Evolutionary conservation across 2,797 vertebrate genomes (phyloP).

Genomic region (Pangasius mekongensis): DNA sequence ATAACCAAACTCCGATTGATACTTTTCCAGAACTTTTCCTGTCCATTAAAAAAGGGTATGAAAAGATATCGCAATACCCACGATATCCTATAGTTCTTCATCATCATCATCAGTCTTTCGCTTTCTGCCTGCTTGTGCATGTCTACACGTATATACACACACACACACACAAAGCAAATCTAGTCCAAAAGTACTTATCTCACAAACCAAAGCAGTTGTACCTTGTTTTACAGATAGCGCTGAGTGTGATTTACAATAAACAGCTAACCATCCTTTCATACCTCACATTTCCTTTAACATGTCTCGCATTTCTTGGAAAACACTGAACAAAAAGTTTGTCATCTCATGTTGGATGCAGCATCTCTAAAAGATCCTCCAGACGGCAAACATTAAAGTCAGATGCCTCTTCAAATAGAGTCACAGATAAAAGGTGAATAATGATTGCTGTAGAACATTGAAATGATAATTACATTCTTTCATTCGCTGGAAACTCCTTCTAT

Average conservation of each 20-base stretch:
- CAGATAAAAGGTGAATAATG: neutral
- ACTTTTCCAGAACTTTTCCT: neutral
- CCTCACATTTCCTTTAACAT: neutral
- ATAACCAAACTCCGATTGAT: neutral
- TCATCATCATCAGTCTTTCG: neutral
- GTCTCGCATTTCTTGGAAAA: neutral
- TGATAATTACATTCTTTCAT: neutral
- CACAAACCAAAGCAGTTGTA: neutral
- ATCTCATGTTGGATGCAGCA: no score
- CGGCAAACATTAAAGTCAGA: neutral
- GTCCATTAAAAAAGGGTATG: neutral
- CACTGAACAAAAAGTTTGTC: neutral
- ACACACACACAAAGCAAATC: neutral
- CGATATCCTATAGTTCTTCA: neutral
- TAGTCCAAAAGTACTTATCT: neutral
- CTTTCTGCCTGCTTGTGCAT: neutral
- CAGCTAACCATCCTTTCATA: neutral
- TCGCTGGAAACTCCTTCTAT: neutral
- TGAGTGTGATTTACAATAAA: neutral
- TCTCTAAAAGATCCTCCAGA: neutral
- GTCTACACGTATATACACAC: neutral
- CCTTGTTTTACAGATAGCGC: neutral
- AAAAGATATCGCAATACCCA: neutral
- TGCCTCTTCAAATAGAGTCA: neutral
- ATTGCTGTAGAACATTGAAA: no score